Evolutionary conservation across 1,140 invertebrate species (phyloP), one percentile per base, ranked within the genome.

Genomic region (Diploscapter pachys): DNA sequence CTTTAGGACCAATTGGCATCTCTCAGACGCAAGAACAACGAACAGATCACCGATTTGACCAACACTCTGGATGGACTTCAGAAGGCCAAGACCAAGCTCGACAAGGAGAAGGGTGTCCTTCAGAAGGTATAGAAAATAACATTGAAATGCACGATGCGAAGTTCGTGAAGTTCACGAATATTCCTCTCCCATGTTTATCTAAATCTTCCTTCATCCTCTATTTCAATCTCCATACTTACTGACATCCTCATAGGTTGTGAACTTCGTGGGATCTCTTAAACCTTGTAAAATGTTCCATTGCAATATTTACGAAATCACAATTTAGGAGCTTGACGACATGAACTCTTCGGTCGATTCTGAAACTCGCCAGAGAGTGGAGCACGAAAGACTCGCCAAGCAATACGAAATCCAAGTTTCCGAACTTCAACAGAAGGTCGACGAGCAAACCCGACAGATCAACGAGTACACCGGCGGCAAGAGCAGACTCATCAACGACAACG

Each of bases 311-410:
- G n/a, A n/a, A n/a, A n/a, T n/a, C n/a, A n/a, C n/a, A n/a, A n/a
- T n/a, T n/a, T n/a, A n/a, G n/a, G 94, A 97, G 89, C 89, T 95
- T 86, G 95, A 96, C 89, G 93, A 95, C 89, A 91, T 79, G 48
- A 69, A 71, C 53, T 94, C 95, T 80, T 94, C 93, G 84, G 91
- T 98, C 80, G 96, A 98, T 90, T 94, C 94, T 84, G 96, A 98
- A 89, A 92, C 94, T 85, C 96, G 96, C 90, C 95, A 95, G 83
- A 97, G 97, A 88, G 93, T 94, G 89, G 96, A 99, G 90, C 95
- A 95, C 80, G 90, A 98, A 81, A 92, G 95, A 89, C 93, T 97
- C 92, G 97, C 98, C 92, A 98, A 98, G 92, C 98, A 98, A 89
- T 78, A 79, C 71, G 78, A 79, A 52, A 69, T 79, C 68, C 92